Evolutionary conservation across 2,113 vertebrate species (phyloP).

Genomic region (Gadus chalcogrammus): DNA sequence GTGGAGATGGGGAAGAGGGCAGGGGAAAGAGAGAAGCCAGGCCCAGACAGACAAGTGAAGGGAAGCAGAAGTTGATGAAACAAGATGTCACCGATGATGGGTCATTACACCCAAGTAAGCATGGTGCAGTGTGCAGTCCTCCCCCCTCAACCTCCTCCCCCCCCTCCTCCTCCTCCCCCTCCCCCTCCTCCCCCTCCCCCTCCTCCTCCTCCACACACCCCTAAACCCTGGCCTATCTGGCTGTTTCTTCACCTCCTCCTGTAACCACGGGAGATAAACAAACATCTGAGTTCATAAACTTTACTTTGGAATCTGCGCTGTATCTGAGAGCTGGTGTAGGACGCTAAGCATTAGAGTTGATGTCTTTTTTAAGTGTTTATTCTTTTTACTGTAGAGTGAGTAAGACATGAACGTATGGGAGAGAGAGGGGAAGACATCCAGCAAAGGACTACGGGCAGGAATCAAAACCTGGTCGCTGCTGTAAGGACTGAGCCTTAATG

Average conservation of each 20-base stretch:
- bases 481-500: too few relatives aligned
- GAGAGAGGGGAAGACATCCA: too few relatives aligned
- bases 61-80: conserved; percentile 73
- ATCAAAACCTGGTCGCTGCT: too few relatives aligned
- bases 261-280: too few relatives aligned
- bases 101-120: conserved; percentile 74
- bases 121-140: conserved; percentile 62
- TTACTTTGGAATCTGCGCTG: not conserved
- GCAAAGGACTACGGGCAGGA: too few relatives aligned
- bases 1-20: conserved; percentile 34
- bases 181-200: too few relatives aligned
- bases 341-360: too few relatives aligned
- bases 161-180: conserved; percentile 8
- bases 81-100: conserved; percentile 71
- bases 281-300: not conserved
- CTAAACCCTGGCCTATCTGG: not conserved
- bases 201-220: not conserved
- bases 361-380: too few relatives aligned
- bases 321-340: too few relatives aligned
- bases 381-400: too few relatives aligned
- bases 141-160: conserved; percentile 23
- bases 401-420: too few relatives aligned
- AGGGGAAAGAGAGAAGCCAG: conserved; percentile 41
- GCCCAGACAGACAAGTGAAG: conserved; percentile 66
- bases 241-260: conserved; percentile 13